phyloP scores from a whole-genome alignment of 1,140 invertebrate genomes.

The Colletes gigas region DNA sequence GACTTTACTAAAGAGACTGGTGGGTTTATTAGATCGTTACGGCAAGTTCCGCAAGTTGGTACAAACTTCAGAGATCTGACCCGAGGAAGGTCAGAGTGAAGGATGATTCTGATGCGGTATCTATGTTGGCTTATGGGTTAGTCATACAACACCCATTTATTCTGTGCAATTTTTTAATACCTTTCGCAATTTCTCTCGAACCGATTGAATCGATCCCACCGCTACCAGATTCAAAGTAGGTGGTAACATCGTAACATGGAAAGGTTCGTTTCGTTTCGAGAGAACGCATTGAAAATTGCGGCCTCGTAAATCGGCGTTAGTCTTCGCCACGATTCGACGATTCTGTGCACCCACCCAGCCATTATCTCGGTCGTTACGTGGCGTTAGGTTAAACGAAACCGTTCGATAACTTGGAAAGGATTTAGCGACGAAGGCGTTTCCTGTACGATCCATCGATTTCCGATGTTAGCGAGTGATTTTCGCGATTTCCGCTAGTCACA shows the following conservation, averaged over 20 bases:
- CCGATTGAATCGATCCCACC: not conserved
- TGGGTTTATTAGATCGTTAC: no score
- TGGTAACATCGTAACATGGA: not conserved
- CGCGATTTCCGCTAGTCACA: not conserved
- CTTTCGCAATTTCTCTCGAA: no score
- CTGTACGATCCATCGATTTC: not conserved
- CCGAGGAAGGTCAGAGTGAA: no score
- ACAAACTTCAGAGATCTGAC: no score
- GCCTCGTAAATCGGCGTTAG: constrained; percentile 47
- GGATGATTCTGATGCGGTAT: no score
- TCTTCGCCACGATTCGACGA: constrained; percentile 25
- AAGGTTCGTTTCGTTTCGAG: not conserved
- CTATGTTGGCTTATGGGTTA: no score
- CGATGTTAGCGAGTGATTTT: not conserved
- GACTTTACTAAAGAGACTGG: no score
- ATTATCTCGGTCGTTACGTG: constrained; percentile 43
- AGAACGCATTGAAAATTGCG: constrained; percentile 46
- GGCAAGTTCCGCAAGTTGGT: no score
- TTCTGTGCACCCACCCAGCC: not conserved
- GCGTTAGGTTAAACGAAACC: constrained; percentile 42
- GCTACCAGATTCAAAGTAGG: not conserved
- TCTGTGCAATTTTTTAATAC: not conserved
- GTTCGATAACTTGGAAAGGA: constrained; percentile 27
- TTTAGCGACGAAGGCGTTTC: constrained; percentile 7
- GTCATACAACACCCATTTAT: no score